Base-by-base conservation (phyloP, 2,888 invertebrate species). In the Omphaloscelis lunosa region DNA sequence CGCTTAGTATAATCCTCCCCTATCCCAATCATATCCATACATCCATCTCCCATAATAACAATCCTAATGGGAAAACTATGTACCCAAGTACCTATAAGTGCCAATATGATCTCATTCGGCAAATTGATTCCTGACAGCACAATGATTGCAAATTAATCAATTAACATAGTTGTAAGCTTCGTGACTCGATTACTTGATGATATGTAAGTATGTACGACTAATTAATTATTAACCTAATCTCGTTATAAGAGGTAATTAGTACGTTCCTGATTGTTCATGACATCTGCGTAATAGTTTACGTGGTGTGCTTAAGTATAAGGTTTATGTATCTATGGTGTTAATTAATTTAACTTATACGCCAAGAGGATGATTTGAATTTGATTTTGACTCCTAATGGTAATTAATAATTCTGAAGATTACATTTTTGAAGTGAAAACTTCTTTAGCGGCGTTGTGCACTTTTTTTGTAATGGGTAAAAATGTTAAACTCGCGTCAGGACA, bases 161-260 rank as follows among this genome's bases (percentile, higher is more conserved):
- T 83, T 87, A 85, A 80, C 89, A 72, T 87, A 53, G 85, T 72
- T 65, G 59, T 79, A 71, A 79, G 77, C 75, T 51, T 75, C 85
- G 88, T 86, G 86, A 86, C 79, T 75, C 39, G 76, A 88, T 89
- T 89, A 72, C 80, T 79, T 81, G 83, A 83, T 81, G 86, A 77
- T 62, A 70, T 71, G 76, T 77, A 83, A 81, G 88, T 85, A 80
- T 72, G 69, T 79, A 67, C n/a, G 41, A 75, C 80, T 89, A 88
- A 89, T 88, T 87, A 89, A 87, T 87, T 74, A 87, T 83, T 83
- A 85, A 81, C 63, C 71, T 88, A 89, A 87, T 88, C 81, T 88
- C 45, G 72, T 87, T 89, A 82, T 77, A 71, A 56, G 59, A 62
- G 58, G 59, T 81, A 83, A 89, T 87, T 88, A 83, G 81, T 63